phyloP scores from a whole-genome alignment of 2,888 invertebrate species.

The Aporophyla nigra region DNA sequence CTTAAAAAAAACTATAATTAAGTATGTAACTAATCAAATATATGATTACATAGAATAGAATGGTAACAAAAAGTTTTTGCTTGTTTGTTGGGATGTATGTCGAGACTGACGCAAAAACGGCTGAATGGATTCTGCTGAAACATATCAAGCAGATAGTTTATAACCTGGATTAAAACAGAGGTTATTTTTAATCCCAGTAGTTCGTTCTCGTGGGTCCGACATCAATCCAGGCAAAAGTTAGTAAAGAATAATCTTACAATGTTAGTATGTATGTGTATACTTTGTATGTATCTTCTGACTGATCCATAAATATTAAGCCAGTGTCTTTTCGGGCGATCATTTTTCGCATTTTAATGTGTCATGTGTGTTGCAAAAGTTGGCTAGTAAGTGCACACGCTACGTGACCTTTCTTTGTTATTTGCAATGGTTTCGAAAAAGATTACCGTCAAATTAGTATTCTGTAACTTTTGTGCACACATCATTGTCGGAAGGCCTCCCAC shows the following conservation, averaged over 20 bases:
- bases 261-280: conserved; percentile 4
- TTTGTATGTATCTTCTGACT: conserved; percentile 18
- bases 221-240: background rate
- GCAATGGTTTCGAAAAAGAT: background rate
- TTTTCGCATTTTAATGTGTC: background rate
- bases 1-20: conserved; percentile 11
- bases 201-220: background rate
- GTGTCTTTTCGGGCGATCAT: background rate
- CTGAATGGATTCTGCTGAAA: background rate
- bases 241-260: conserved; percentile 8
- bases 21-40: conserved; percentile 4
- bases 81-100: background rate
- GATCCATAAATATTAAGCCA: conserved; percentile 6
- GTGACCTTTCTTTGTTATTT: background rate
- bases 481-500: background rate
- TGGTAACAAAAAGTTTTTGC: background rate
- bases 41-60: background rate
- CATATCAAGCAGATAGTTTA: too few species aligned
- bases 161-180: too few species aligned
- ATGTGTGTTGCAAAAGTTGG: background rate
- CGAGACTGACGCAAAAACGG: background rate
- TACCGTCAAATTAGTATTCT: background rate
- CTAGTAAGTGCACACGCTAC: background rate
- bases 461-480: background rate
- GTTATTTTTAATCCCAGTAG: background rate